A percentile compares a stretch with the other conserved stretches of the same genome.
phyloP scores from a whole-genome alignment of 2,113 vertebrate species.

The Tylochromis polylepis region DNA sequence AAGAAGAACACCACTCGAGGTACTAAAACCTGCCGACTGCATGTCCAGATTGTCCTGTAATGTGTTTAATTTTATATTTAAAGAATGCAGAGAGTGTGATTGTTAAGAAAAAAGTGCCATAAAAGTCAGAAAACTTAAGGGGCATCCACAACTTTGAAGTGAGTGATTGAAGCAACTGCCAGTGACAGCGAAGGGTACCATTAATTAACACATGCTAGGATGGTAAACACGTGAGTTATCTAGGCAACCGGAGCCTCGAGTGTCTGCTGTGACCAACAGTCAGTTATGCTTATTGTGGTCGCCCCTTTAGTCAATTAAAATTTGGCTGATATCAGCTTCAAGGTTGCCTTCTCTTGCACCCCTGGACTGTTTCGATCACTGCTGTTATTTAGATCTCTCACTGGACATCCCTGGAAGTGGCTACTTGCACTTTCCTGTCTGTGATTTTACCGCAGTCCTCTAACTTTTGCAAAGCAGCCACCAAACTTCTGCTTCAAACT shows the following conservation, averaged over 20 bases:
- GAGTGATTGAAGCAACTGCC: background rate
- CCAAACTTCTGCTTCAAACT: background rate
- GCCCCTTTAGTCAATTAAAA: background rate
- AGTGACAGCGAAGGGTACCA: background rate
- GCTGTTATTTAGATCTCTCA: background rate
- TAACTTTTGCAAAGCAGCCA: accelerated
- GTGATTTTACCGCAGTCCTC: background rate
- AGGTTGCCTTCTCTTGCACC: background rate
- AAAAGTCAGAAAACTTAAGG: background rate
- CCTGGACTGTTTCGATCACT: background rate
- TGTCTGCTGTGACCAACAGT: background rate
- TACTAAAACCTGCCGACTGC: constrained; percentile 15
- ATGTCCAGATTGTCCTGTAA: background rate
- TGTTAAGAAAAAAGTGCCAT: background rate
- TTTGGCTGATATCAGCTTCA: background rate
- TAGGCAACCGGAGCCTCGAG: accelerated
- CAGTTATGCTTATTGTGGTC: background rate
- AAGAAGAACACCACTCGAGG: constrained; percentile 28
- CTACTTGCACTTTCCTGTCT: background rate
- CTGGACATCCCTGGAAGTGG: background rate
- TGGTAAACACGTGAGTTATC: background rate
- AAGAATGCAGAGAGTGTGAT: background rate
- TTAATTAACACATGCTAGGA: background rate
- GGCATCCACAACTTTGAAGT: background rate
- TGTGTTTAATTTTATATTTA: background rate